phyloP scores from a whole-genome alignment of 2,113 vertebrate genomes.

The Galemys pyrenaicus region DNA sequence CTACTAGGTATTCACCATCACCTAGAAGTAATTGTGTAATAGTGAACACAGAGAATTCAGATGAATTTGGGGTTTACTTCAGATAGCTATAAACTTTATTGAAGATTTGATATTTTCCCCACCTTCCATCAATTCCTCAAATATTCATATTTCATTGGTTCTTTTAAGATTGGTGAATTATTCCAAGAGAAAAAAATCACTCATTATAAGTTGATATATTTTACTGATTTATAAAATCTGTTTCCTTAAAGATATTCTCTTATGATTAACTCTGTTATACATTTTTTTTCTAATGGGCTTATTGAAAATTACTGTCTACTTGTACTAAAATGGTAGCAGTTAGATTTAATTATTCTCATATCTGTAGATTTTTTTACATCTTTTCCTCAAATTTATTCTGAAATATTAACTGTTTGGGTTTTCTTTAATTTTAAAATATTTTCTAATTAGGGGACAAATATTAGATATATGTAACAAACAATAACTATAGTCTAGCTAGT shows the following conservation, averaged over 20 bases:
- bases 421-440: slow-evolving; percentile 15
- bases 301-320: not conserved
- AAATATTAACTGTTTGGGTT: not conserved
- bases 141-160: not conserved
- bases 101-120: not conserved
- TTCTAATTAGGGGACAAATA: not conserved
- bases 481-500: not conserved
- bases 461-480: not conserved
- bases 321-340: not conserved
- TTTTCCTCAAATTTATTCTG: not conserved
- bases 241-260: not conserved
- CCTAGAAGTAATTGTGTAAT: not conserved
- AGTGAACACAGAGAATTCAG: no score
- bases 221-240: not conserved
- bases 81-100: not conserved
- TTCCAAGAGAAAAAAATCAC: not conserved
- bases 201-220: not conserved
- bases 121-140: no score
- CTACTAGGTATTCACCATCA: fast-evolving
- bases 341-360: not conserved
- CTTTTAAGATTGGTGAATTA: not conserved
- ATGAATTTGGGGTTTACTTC: not conserved
- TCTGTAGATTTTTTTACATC: not conserved
- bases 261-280: not conserved
- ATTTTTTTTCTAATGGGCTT: not conserved